Base-by-base conservation (phyloP, 2,888 invertebrate genomes). In the Troides aeacus region DNA sequence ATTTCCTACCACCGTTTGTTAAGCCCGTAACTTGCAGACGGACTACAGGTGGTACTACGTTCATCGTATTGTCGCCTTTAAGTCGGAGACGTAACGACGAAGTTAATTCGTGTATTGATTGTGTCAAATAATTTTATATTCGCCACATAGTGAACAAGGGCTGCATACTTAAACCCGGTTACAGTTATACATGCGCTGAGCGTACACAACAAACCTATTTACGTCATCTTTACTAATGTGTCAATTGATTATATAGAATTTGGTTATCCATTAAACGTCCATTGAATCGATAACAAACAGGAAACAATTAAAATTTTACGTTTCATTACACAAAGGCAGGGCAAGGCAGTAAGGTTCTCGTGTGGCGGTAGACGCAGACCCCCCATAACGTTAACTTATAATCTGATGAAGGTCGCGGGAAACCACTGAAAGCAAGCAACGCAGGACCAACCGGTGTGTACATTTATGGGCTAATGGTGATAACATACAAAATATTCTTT, bases 181-280 rank as follows among this genome's bases (percentile, higher is more conserved):
- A 90, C 90, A 88, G 90, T 90, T 91, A 91, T 75, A 75, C 75
- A 73, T 79, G 80, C 82, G 85, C 74, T 73, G 75, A 73, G 90
- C 83, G 89, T 90, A 83, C 84, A 78, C 84, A 88, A 90, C 86
- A 73, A 78, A 73, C 72, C 77, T 80, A 81, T 84, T 84, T 84
- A 82, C 84, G 84, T 84, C 81, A 84, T 78, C 70, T 56, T 30
- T 24, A 36, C 56, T 17, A 60, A 60, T 68, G 68, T 71, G 71
- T 70, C 64, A 67, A 68, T 23, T 71, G 68, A 64, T 61, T 6
- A 39, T 66, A 50, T 63, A 62, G 61, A 53, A 53, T 53, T 53
- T 53, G 53, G 53, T 53, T 53, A 53, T 18, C 39, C 39, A 10
- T 39, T 39, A 10, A 39, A 39, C 10, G 10, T 10, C 7, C 10